These are phyloP conservation scores for Armadillidium nasatum DNA, from an alignment of 1,140 invertebrate species.

Conservation along the genomic window DNA sequence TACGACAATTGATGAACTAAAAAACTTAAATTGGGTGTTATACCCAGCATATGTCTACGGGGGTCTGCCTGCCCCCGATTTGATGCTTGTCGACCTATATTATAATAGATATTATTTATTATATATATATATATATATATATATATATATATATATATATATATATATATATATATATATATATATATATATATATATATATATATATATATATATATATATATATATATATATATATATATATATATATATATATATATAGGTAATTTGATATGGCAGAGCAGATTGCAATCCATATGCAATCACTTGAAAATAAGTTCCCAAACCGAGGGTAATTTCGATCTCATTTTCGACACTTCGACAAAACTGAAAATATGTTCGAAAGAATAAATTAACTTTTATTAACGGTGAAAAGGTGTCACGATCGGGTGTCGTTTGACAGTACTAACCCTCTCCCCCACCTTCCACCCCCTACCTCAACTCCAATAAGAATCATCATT, in stretches of 20 bases:
- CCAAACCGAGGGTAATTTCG: not conserved
- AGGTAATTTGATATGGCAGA: not conserved
- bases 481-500: not conserved
- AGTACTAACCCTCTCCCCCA: too few species aligned
- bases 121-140: slow-evolving; percentile 17
- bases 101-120: too few species aligned
- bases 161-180: not conserved
- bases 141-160: slow-evolving; percentile 5
- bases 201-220: slow-evolving; percentile 3
- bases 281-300: not conserved
- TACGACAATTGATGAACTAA: too few species aligned
- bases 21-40: too few species aligned
- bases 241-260: slow-evolving; percentile 20
- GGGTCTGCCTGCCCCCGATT: too few species aligned
- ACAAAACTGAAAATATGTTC: not conserved
- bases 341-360: too few species aligned
- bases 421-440: not conserved
- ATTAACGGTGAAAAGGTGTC: not conserved
- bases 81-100: too few species aligned
- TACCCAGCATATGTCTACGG: too few species aligned
- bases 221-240: slow-evolving; percentile 20
- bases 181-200: not conserved
- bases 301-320: not conserved
- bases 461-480: too few species aligned
- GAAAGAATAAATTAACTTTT: not conserved